Conservation (phyloP, 2,797 vertebrate genomes). For the Galaxias olidus region DNA sequence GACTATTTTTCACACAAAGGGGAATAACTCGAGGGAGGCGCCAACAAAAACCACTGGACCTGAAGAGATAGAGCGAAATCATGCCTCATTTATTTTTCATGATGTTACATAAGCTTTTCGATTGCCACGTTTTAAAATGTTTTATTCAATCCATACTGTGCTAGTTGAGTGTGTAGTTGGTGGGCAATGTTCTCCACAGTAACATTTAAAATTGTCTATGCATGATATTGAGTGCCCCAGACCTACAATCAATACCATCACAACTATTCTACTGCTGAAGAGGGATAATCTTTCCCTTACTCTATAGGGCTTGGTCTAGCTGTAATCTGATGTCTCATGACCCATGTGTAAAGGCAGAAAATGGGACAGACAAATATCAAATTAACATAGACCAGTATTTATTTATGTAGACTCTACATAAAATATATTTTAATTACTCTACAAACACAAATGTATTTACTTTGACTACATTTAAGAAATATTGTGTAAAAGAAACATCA, state of each 20-base stretch:
- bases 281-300: not conserved
- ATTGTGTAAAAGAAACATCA: no score
- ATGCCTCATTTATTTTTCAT: conserved; percentile 55
- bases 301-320: not conserved
- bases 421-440: conserved; percentile 9
- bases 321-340: not conserved
- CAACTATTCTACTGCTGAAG: not conserved
- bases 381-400: conserved; percentile 1
- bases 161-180: conserved; percentile 7
- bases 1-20: conserved; percentile 25
- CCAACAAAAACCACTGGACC: conserved; percentile 36
- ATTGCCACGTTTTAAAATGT: conserved; percentile 26
- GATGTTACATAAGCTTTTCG: conserved; percentile 51
- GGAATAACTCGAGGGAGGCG: conserved; percentile 32
- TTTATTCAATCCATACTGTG: conserved; percentile 20
- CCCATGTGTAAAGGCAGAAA: not conserved
- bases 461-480: no score
- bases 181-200: not conserved
- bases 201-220: not conserved
- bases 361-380: conserved; percentile 12
- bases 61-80: conserved; percentile 21
- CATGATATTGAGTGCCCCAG: not conserved
- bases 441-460: not conserved
- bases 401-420: conserved; percentile 33
- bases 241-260: not conserved